phyloP scores from a whole-genome alignment of 2,113 vertebrate species.

The Verasper variegatus region DNA sequence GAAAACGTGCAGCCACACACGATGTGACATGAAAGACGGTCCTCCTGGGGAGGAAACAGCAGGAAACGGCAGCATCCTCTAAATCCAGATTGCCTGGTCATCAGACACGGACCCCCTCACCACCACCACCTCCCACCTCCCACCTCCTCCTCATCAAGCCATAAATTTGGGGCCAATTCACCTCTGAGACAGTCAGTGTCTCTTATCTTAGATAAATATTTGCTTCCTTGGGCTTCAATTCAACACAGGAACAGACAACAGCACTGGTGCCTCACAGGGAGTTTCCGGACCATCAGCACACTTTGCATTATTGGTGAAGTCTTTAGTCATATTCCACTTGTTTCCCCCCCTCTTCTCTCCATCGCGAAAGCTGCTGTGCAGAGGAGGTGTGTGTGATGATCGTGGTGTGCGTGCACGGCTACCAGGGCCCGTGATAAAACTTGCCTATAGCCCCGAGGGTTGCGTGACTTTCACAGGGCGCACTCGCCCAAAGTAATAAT shows the following conservation, averaged over 20 bases:
- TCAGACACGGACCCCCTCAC: slow-evolving; percentile 5
- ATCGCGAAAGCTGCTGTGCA: neutral
- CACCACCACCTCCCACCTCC: neutral
- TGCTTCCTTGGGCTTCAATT: slow-evolving; percentile 53
- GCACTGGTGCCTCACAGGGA: slow-evolving; percentile 35
- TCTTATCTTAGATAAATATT: slow-evolving; percentile 81
- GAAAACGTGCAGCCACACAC: neutral
- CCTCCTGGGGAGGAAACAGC: slow-evolving; percentile 15
- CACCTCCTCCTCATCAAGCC: slow-evolving; percentile 24
- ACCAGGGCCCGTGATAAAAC: slow-evolving; percentile 62
- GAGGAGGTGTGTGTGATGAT: slow-evolving; percentile 1
- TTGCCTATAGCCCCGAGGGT: slow-evolving; percentile 61
- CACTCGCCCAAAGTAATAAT: slow-evolving; percentile 61
- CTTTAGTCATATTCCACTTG: neutral
- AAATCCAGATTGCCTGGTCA: slow-evolving; percentile 20
- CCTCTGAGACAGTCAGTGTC: slow-evolving; percentile 45
- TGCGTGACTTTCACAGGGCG: slow-evolving; percentile 68
- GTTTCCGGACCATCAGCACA: slow-evolving; percentile 54
- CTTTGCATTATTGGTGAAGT: neutral
- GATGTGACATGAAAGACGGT: slow-evolving; percentile 3
- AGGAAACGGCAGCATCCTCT: slow-evolving; percentile 63
- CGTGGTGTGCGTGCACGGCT: slow-evolving; percentile 22
- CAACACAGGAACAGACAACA: slow-evolving; percentile 43
- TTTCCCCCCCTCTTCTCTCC: neutral
- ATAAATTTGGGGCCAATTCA: slow-evolving; percentile 68